These are phyloP conservation scores for Emydoidea blandingii DNA, from an alignment of 2,797 vertebrate species.

Conservation along the genomic window DNA sequence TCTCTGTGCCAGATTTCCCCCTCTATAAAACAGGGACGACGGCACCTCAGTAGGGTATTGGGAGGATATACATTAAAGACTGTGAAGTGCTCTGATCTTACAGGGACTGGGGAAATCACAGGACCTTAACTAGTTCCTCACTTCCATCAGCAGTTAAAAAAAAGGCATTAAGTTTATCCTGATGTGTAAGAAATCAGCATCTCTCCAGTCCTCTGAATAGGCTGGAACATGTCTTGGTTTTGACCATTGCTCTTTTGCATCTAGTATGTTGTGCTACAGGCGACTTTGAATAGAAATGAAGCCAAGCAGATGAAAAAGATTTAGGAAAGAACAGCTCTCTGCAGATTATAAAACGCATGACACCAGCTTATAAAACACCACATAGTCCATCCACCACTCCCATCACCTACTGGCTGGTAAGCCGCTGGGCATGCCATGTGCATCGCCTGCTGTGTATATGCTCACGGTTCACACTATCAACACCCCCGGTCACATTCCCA, in stretches of 20 bases:
- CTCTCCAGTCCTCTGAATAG: neutral
- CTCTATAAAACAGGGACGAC: neutral
- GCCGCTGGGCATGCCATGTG: neutral
- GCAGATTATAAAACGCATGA: neutral
- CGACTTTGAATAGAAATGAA: constrained; percentile 4
- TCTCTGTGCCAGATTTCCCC: neutral
- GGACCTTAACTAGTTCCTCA: neutral
- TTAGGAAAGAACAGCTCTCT: neutral
- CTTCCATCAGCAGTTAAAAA: neutral
- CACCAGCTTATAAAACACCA: neutral
- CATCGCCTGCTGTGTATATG: neutral
- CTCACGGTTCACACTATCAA: neutral
- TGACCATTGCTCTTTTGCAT: neutral
- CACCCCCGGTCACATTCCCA: neutral
- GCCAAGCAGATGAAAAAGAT: constrained; percentile 9
- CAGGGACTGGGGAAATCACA: neutral
- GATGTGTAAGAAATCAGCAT: neutral
- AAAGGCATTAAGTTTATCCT: neutral
- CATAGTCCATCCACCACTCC: neutral
- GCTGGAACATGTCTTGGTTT: neutral
- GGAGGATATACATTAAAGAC: accelerated
- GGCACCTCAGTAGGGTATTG: neutral
- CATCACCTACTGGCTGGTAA: neutral
- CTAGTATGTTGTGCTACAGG: neutral
- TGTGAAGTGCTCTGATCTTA: constrained; percentile 3